A percentile compares a stretch with the other conserved stretches of the same genome.
These are phyloP conservation scores for Aphis gossypii DNA, from an alignment of 1,140 invertebrate species.

Conservation along the genomic window DNA sequence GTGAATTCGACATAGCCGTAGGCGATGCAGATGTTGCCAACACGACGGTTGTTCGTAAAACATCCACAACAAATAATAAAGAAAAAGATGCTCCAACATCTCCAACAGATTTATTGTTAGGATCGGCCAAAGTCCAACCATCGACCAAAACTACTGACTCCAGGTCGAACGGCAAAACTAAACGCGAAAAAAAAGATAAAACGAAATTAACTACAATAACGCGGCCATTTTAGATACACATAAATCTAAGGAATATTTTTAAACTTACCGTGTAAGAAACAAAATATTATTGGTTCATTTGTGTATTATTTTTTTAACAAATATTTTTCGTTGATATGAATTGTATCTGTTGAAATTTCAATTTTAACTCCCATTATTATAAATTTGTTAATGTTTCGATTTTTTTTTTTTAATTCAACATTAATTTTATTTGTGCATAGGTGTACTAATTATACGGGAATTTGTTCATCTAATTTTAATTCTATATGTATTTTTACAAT, in stretches of 20 bases:
- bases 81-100: neutral
- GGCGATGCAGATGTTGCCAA: neutral
- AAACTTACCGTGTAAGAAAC: neutral
- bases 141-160: neutral
- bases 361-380: neutral
- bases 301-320: neutral
- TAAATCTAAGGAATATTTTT: neutral
- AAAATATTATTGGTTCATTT: neutral
- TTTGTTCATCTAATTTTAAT: neutral
- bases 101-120: neutral
- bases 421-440: neutral
- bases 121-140: neutral
- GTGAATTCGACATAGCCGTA: neutral
- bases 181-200: neutral
- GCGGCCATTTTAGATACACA: neutral
- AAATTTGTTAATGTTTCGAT: neutral
- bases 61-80: neutral
- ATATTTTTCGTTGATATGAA: neutral
- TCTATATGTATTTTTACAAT: neutral
- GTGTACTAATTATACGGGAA: neutral
- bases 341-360: neutral
- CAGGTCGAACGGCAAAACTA: neutral
- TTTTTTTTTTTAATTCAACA: neutral
- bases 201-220: neutral
- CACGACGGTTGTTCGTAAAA: neutral